Evolutionary conservation across 1,140 invertebrate species (phyloP).

Genomic region (Aporrectodea caliginosa): DNA sequence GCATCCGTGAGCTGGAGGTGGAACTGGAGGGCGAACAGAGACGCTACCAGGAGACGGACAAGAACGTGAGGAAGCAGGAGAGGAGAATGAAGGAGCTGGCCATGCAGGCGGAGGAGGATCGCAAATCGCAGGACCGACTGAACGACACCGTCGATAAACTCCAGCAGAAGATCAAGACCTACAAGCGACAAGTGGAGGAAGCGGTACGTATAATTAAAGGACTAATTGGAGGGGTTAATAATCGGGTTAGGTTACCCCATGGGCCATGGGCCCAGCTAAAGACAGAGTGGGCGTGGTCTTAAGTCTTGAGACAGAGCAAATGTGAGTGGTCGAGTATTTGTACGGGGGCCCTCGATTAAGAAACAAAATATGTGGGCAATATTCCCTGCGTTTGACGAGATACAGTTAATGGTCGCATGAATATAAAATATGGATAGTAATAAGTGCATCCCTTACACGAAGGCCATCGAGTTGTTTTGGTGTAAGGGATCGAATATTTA

Average conservation of each 20-base stretch:
- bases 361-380: no score
- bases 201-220: slow-evolving; percentile 62
- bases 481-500: no score
- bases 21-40: slow-evolving; percentile 97
- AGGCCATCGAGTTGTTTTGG: no score
- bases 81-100: slow-evolving; percentile 65
- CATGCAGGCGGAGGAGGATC: slow-evolving; percentile 86
- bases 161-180: slow-evolving; percentile 98
- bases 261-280: slow-evolving; percentile 5
- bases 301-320: neutral
- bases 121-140: slow-evolving; percentile 95
- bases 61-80: slow-evolving; percentile 74
- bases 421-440: no score
- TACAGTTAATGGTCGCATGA: no score
- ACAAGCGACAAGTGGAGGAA: slow-evolving; percentile 99
- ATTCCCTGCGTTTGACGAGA: no score
- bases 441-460: no score
- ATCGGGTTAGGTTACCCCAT: neutral
- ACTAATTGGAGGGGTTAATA: no score
- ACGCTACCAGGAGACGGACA: slow-evolving; percentile 73
- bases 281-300: neutral
- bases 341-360: no score
- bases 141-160: slow-evolving; percentile 98
- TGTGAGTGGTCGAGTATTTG: no score
- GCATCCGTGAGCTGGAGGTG: slow-evolving; percentile 77